Conservation (phyloP, 2,888 invertebrate genomes). For the Xanthia icteritia region DNA sequence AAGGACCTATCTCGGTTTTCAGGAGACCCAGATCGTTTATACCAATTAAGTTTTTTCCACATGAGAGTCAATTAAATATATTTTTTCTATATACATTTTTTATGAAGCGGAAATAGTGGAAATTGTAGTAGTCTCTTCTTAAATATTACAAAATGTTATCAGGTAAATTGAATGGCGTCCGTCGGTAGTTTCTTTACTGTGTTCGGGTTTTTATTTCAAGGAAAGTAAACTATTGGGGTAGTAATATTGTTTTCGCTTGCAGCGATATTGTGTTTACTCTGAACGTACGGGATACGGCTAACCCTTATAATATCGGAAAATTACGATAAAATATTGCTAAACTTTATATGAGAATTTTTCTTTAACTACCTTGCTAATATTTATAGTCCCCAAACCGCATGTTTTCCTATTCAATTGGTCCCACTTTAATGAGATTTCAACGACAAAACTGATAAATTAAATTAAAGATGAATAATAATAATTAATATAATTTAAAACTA, state of each 20-base stretch:
- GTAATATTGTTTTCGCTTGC: constrained; percentile 43
- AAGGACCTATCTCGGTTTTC: constrained; percentile 60
- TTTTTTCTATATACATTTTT: constrained; percentile 9
- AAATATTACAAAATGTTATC: constrained; percentile 26
- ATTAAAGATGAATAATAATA: background rate
- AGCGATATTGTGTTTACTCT: constrained; percentile 38
- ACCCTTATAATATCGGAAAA: constrained; percentile 6
- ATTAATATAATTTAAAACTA: no score
- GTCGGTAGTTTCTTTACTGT: background rate
- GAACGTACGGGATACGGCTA: background rate
- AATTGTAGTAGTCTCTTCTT: background rate
- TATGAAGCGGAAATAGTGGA: constrained; percentile 15
- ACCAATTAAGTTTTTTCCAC: constrained; percentile 55
- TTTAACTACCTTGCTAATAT: background rate
- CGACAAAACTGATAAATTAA: no score
- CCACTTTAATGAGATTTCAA: background rate
- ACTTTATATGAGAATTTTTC: constrained; percentile 1
- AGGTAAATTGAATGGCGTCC: constrained; percentile 16
- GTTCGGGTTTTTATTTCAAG: constrained; percentile 5
- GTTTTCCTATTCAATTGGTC: background rate
- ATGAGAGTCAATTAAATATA: background rate
- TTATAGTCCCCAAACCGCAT: background rate
- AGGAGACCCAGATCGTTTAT: constrained; percentile 58
- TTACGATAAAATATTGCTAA: constrained; percentile 17
- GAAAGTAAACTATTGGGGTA: constrained; percentile 10